phyloP scores from a whole-genome alignment of 1,140 invertebrate genomes.

The Drosophila kanapiae region DNA sequence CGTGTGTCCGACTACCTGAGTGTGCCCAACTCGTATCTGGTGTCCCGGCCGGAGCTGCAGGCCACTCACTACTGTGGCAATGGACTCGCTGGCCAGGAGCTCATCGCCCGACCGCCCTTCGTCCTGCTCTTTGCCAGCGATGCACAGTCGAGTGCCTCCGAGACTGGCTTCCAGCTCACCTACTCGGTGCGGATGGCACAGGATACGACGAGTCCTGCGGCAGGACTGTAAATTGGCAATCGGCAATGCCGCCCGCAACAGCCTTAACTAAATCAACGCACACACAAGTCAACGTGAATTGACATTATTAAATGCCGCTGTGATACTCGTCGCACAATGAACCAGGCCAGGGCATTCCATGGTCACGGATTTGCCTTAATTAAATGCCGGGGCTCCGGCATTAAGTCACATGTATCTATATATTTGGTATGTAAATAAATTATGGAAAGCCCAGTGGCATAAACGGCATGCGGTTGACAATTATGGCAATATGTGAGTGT shows the following conservation, averaged over 20 bases:
- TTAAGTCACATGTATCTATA: conserved; percentile 47
- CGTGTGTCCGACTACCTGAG: conserved; percentile 64
- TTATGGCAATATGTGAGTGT: conserved; percentile 3
- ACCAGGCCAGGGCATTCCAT: conserved; percentile 21
- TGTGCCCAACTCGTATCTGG: conserved; percentile 62
- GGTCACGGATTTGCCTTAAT: conserved; percentile 56
- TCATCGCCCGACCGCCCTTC: conserved; percentile 64
- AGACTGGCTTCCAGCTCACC: conserved; percentile 72
- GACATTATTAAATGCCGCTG: conserved; percentile 66
- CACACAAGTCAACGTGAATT: conserved; percentile 49
- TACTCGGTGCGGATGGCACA: conserved; percentile 48
- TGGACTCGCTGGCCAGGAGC: conserved; percentile 37
- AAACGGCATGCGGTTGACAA: conserved; percentile 31
- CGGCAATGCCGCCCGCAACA: conserved; percentile 26
- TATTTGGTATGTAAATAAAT: conserved; percentile 43
- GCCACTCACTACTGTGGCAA: conserved; percentile 73
- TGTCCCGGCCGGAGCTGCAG: conserved; percentile 46
- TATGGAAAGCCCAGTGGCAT: conserved; percentile 49
- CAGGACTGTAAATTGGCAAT: conserved; percentile 45
- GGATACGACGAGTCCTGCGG: background rate
- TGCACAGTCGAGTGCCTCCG: conserved; percentile 61
- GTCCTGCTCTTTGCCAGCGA: conserved; percentile 70
- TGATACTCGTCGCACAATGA: conserved; percentile 28
- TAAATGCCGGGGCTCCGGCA: conserved; percentile 48
- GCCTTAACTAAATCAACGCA: conserved; percentile 56